phyloP scores from a whole-genome alignment of 37 sponge, comb jelly and placozoan genomes.

The Tethya wilhelma region DNA sequence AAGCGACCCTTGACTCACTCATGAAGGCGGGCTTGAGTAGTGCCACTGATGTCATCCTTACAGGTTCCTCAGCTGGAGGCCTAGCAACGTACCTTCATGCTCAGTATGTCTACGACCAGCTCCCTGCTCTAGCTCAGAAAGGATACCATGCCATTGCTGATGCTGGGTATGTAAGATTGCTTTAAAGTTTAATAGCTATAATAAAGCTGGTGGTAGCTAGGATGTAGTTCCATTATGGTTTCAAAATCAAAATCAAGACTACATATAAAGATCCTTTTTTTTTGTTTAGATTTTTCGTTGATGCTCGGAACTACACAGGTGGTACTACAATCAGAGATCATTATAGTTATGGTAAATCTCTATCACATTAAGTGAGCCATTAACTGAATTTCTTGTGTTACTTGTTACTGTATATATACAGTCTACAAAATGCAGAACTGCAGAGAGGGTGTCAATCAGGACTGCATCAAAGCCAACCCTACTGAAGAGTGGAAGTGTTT shows the following conservation, averaged over 20 bases:
- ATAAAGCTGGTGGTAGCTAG: too few relatives aligned
- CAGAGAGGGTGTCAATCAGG: constrained; percentile 68
- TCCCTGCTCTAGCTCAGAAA: constrained; percentile 28
- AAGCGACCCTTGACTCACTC: constrained; percentile 34
- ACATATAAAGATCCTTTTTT: too few relatives aligned
- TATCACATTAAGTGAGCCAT: too few relatives aligned
- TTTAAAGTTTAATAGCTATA: too few relatives aligned
- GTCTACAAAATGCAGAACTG: constrained; percentile 77
- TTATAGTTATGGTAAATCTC: constrained; percentile 4
- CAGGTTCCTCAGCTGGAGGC: constrained; percentile 93
- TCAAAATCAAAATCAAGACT: too few relatives aligned
- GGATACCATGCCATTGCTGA: constrained; percentile 68
- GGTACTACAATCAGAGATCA: constrained; percentile 7
- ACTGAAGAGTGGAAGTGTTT: constrained; percentile 70
- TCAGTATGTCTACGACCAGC: constrained; percentile 43
- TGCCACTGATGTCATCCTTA: constrained; percentile 76
- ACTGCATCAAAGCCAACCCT: constrained; percentile 54
- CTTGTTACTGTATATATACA: neutral
- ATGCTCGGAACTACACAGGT: constrained; percentile 22
- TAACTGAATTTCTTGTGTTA: neutral
- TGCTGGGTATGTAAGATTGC: constrained; percentile 89
- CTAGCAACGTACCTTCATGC: constrained; percentile 80
- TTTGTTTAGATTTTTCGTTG: constrained; percentile 36
- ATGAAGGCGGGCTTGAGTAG: constrained; percentile 43
- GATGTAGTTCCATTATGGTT: too few relatives aligned